A percentile compares a stretch with the other conserved stretches of the same genome.
Conservation (phyloP, 2,888 invertebrate genomes). For the Abscondita cerata region DNA sequence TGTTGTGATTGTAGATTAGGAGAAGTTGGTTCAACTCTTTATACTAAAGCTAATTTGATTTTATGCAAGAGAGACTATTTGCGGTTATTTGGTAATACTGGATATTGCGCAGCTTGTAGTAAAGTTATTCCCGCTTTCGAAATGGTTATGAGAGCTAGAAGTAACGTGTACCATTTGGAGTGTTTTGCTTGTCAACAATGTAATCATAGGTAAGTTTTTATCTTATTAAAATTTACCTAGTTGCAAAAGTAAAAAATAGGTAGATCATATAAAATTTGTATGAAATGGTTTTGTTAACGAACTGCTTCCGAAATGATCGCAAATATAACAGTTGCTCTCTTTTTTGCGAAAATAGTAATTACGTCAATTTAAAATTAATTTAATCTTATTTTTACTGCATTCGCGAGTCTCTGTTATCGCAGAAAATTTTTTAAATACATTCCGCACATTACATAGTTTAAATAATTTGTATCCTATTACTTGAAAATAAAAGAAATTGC, state of each 20-base stretch:
- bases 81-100: slow-evolving; percentile 94
- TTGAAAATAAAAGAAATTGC: not conserved
- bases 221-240: no score
- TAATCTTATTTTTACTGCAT: no score
- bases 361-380: no score
- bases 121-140: slow-evolving; percentile 98
- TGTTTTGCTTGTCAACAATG: slow-evolving; percentile 99
- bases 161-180: slow-evolving; percentile 96
- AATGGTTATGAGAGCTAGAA: slow-evolving; percentile 98
- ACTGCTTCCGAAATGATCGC: not conserved
- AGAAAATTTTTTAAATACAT: no score
- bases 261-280: no score
- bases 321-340: not conserved
- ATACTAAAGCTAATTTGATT: slow-evolving; percentile 94
- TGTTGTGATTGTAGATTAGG: slow-evolving; percentile 97
- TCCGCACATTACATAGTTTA: no score
- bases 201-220: slow-evolving; percentile 82
- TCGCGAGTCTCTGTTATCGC: no score
- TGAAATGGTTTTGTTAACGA: not conserved
- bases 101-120: slow-evolving; percentile 96
- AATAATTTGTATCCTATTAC: not conserved
- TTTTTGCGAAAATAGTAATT: no score
- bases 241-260: no score
- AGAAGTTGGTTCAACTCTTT: slow-evolving; percentile 94
- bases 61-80: slow-evolving; percentile 96